phyloP scores from a whole-genome alignment of 2,797 vertebrate genomes.

The Acestrorhynchus altus region DNA sequence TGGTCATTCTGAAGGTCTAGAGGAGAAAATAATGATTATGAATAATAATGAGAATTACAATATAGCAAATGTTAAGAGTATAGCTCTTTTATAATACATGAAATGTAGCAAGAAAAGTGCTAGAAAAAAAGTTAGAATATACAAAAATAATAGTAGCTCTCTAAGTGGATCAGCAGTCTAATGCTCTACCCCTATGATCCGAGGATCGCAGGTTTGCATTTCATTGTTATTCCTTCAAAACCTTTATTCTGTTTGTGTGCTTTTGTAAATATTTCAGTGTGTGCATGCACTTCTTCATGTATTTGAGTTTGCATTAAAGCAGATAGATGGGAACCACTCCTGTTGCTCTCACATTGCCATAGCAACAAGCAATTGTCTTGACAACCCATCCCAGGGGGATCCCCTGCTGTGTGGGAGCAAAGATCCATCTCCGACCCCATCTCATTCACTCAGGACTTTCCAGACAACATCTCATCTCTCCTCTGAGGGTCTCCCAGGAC shows the following conservation, averaged over 20 bases:
- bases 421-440: constrained; percentile 30
- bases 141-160: no score
- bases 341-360: constrained; percentile 72
- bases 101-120: no score
- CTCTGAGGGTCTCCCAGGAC: constrained; percentile 12
- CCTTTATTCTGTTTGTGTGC: constrained; percentile 27
- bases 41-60: not conserved
- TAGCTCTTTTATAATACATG: no score
- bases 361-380: constrained; percentile 72
- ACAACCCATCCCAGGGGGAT: constrained; percentile 69
- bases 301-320: constrained; percentile 19
- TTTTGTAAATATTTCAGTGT: not conserved
- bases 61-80: not conserved
- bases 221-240: no score
- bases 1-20: constrained; percentile 71
- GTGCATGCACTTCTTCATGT: not conserved
- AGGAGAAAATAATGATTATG: constrained; percentile 21
- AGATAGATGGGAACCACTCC: constrained; percentile 61
- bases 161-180: no score
- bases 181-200: no score
- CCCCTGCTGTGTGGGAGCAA: constrained; percentile 50
- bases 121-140: no score
- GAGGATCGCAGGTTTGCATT: no score
- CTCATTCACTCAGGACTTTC: constrained; percentile 43
- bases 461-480: constrained; percentile 35